These are phyloP conservation scores for Dione vanillae DNA, from an alignment of 2,888 invertebrate species.

Conservation along the genomic window DNA sequence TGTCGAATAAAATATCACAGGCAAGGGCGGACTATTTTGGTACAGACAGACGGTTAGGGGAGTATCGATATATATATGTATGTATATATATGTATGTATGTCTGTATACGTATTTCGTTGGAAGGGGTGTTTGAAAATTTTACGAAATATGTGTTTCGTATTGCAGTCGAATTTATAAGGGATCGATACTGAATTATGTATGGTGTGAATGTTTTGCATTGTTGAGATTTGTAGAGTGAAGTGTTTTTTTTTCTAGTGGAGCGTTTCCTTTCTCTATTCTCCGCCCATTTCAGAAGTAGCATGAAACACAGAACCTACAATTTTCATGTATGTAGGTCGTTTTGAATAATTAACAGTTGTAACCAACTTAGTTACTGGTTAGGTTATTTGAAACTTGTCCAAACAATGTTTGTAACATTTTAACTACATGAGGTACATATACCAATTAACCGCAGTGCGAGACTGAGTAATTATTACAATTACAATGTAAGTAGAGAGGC, in stretches of 20 bases:
- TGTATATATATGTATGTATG: slow-evolving; percentile 10
- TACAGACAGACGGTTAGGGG: slow-evolving; percentile 51
- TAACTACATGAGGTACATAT: slow-evolving; percentile 6
- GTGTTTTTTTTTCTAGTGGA: no score
- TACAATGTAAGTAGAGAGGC: not conserved
- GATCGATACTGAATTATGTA: slow-evolving; percentile 20
- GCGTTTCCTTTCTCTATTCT: no score
- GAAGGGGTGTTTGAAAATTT: slow-evolving; percentile 41
- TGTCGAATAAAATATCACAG: slow-evolving; percentile 26
- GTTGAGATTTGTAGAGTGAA: not conserved
- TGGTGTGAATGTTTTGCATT: not conserved
- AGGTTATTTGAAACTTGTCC: slow-evolving; percentile 11
- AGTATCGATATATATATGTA: slow-evolving; percentile 17
- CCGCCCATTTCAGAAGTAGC: no score
- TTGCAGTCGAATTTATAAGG: slow-evolving; percentile 27
- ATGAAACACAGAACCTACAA: no score
- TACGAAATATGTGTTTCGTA: slow-evolving; percentile 40
- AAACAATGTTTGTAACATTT: slow-evolving; percentile 16
- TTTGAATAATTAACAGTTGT: slow-evolving; percentile 1
- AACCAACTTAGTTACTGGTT: not conserved
- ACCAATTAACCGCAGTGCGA: slow-evolving; percentile 21
- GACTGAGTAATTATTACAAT: not conserved
- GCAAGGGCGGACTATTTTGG: slow-evolving; percentile 53
- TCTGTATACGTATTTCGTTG: slow-evolving; percentile 10
- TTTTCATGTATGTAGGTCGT: not conserved